Evolutionary conservation across 2,113 vertebrate species (phyloP).

Genomic region (Tupaia tana): DNA sequence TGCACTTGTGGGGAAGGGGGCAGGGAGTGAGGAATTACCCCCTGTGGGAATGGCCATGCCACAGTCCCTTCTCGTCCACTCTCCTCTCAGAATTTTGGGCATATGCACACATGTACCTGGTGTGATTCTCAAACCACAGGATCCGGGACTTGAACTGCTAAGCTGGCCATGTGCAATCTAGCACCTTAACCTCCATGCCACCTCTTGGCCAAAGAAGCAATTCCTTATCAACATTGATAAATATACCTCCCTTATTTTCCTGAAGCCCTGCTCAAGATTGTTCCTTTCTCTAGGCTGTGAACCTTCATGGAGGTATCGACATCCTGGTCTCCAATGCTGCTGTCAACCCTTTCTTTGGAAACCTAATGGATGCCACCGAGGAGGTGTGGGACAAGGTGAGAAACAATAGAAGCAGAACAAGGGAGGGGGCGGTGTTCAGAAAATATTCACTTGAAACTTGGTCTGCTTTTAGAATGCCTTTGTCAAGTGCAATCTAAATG

Average conservation of each 20-base stretch:
- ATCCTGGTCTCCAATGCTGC: conserved; percentile 94
- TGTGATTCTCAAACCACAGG: no score
- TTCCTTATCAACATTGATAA: background rate
- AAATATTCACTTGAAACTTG: background rate
- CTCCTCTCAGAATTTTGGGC: no score
- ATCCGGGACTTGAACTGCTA: no score
- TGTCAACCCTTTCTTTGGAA: conserved; percentile 91
- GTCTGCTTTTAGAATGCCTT: conserved; percentile 35
- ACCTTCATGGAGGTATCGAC: conserved; percentile 90
- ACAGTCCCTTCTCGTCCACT: no score
- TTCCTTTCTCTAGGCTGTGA: conserved; percentile 82
- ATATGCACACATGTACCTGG: no score
- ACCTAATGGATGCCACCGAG: conserved; percentile 89
- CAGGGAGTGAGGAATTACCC: no score
- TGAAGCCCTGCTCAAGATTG: background rate
- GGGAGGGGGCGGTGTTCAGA: background rate
- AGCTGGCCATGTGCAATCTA: no score
- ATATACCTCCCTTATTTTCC: background rate
- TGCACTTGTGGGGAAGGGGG: no score
- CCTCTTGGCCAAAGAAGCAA: background rate
- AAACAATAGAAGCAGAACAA: background rate
- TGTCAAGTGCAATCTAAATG: background rate
- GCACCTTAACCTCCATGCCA: no score
- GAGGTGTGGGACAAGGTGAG: conserved; percentile 93
- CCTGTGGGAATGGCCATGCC: no score